Evolutionary conservation across 2,888 invertebrate species (phyloP).

Genomic region (Diachrysia chrysitis): DNA sequence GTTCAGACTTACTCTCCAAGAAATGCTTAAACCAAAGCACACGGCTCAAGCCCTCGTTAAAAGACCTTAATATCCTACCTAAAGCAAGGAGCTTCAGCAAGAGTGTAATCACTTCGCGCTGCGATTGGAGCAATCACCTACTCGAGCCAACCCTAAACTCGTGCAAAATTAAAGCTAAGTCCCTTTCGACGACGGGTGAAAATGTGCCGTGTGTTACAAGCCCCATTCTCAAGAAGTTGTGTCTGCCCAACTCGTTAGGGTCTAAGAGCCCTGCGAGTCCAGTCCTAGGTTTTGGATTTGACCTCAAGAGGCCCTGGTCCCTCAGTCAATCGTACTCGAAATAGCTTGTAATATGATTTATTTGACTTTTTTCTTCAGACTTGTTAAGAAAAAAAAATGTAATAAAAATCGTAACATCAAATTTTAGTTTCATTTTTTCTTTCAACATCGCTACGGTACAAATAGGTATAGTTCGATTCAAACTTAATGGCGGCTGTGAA

Average conservation of each 20-base stretch:
- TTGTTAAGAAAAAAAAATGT: slow-evolving; percentile 16
- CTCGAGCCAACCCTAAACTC: neutral
- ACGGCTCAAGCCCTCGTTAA: neutral
- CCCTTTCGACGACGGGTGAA: neutral
- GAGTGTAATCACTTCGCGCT: neutral
- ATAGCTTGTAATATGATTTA: slow-evolving; percentile 6
- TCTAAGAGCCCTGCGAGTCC: neutral
- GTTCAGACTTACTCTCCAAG: neutral
- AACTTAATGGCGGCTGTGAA: no score
- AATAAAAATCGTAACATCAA: slow-evolving; percentile 29
- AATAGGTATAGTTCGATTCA: no score
- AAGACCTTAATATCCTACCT: neutral
- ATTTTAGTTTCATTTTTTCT: neutral
- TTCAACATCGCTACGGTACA: no score
- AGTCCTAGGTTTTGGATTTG: neutral
- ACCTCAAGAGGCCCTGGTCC: neutral
- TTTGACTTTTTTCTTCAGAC: slow-evolving; percentile 13
- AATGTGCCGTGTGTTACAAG: neutral
- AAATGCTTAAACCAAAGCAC: neutral
- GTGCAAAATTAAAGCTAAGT: neutral
- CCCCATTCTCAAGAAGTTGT: neutral
- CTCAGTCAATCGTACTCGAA: slow-evolving; percentile 3
- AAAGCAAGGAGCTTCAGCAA: no score
- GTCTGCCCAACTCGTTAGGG: neutral
- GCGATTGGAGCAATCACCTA: neutral